Percentiles rank a stretch among this genome's conserved stretches.
phyloP scores from a whole-genome alignment of 2,888 invertebrate species.

The Dione vanillae region DNA sequence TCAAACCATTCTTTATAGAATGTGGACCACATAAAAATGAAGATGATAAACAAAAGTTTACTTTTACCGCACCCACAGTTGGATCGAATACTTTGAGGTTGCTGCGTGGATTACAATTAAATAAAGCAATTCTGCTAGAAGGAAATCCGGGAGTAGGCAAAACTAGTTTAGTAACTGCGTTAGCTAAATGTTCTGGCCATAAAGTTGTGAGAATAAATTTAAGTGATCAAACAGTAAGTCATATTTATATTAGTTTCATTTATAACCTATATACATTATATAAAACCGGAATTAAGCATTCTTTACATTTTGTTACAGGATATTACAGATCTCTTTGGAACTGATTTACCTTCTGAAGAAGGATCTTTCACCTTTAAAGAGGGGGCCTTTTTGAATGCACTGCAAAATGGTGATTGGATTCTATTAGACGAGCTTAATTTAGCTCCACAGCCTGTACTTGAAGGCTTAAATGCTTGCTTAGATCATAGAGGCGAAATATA shows the following conservation, averaged over 20 bases:
- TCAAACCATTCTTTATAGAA: slow-evolving; percentile 90
- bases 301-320: slow-evolving; percentile 85
- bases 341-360: slow-evolving; percentile 97
- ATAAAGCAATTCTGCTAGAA: slow-evolving; percentile 96
- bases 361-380: slow-evolving; percentile 98
- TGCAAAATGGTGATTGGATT: slow-evolving; percentile 97
- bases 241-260: slow-evolving; percentile 9
- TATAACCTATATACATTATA: background rate
- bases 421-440: slow-evolving; percentile 98
- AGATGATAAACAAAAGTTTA: slow-evolving; percentile 78
- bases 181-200: slow-evolving; percentile 93
- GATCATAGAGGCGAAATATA: slow-evolving; percentile 98
- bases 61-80: slow-evolving; percentile 91
- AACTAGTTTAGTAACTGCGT: slow-evolving; percentile 95
- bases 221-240: slow-evolving; percentile 97
- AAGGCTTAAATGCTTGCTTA: slow-evolving; percentile 98
- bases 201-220: slow-evolving; percentile 96
- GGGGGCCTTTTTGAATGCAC: slow-evolving; percentile 96
- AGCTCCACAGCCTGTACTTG: slow-evolving; percentile 98
- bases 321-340: slow-evolving; percentile 98
- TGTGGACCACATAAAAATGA: slow-evolving; percentile 70
- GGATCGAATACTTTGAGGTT: slow-evolving; percentile 92
- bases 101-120: slow-evolving; percentile 94
- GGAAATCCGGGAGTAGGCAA: slow-evolving; percentile 99
- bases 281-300: background rate